These are phyloP conservation scores for Zaprionus lachaisei DNA, from an alignment of 1,140 invertebrate species.

Conservation along the genomic window DNA sequence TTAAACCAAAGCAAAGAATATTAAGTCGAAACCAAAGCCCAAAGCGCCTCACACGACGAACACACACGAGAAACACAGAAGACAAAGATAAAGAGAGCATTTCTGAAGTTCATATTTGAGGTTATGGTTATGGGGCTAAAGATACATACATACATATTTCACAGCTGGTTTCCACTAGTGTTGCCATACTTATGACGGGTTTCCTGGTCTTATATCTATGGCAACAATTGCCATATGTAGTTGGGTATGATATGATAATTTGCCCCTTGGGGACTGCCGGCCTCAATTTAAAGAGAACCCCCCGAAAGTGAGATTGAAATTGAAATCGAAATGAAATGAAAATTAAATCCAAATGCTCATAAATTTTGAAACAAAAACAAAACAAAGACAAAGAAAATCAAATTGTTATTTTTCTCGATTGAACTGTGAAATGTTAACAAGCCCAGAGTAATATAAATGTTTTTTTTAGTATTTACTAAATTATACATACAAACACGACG, in stretches of 20 bases:
- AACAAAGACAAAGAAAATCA: conserved; percentile 20
- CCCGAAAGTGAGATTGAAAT: background rate
- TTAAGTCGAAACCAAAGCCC: conserved; percentile 32
- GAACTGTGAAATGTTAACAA: conserved; percentile 69
- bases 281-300: background rate
- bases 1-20: conserved; percentile 20
- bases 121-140: no score
- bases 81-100: conserved; percentile 15
- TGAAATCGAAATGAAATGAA: background rate
- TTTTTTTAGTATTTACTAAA: conserved; percentile 42
- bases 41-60: conserved; percentile 60
- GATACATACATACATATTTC: no score
- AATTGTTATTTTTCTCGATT: conserved; percentile 63
- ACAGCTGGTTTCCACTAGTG: background rate
- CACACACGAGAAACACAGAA: conserved; percentile 24
- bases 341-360: background rate
- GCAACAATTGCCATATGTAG: conserved; percentile 3
- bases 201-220: background rate
- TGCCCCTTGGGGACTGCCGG: background rate
- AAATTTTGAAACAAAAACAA: background rate
- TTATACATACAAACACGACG: conserved; percentile 19
- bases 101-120: conserved; percentile 7
- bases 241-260: background rate
- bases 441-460: conserved; percentile 17
- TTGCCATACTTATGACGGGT: background rate